A percentile compares a stretch with the other conserved stretches of the same genome.
phyloP scores from a whole-genome alignment of 1,140 invertebrate genomes.

The Ceratosolen solmsi region DNA sequence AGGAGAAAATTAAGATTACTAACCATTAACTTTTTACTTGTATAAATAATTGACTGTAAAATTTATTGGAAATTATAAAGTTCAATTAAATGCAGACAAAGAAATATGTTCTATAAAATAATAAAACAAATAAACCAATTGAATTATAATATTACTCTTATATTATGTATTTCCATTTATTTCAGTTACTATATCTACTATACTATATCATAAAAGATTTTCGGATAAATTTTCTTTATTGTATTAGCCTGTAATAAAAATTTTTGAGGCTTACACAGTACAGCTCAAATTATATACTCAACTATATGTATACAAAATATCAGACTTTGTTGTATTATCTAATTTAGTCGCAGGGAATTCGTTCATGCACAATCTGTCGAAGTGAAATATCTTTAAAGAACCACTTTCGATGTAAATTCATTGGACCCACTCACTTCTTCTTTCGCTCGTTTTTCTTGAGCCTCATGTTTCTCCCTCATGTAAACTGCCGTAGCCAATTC shows the following conservation, averaged over 20 bases:
- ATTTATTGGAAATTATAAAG: too few species aligned
- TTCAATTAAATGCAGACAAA: too few species aligned
- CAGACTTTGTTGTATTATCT: neutral
- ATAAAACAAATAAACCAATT: neutral
- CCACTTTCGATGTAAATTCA: constrained; percentile 74
- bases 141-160: neutral
- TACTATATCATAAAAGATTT: constrained; percentile 7
- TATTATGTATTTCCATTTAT: neutral
- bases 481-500: constrained; percentile 61
- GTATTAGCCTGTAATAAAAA: constrained; percentile 15
- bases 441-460: constrained; percentile 49
- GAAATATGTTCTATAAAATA: too few species aligned
- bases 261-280: neutral
- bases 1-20: too few species aligned
- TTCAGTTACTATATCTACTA: neutral
- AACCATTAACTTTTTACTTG: too few species aligned
- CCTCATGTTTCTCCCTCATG: constrained; percentile 51
- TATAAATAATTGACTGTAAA: too few species aligned
- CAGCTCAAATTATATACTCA: neutral
- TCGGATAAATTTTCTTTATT: constrained; percentile 41
- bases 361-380: constrained; percentile 34
- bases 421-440: constrained; percentile 40
- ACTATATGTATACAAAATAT: neutral
- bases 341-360: constrained; percentile 39
- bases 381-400: constrained; percentile 60